Evolutionary conservation across 2,113 vertebrate genomes (phyloP).

Genomic region (Maccullochella peelii): DNA sequence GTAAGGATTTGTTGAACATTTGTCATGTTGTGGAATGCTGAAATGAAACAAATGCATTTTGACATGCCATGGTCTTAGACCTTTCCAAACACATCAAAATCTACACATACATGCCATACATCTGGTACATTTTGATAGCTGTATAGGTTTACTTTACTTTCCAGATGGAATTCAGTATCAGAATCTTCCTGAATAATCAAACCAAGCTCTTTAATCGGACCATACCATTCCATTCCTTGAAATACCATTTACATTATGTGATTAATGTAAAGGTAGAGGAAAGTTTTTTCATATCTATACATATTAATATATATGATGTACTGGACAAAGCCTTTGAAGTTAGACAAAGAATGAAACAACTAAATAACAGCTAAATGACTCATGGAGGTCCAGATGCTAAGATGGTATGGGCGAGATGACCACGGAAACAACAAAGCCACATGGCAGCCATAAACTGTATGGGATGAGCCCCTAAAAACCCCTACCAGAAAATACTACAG

Average conservation of each 20-base stretch:
- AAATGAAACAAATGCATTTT: constrained; percentile 9
- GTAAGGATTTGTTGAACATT: constrained; percentile 13
- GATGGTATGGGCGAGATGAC: too few species aligned
- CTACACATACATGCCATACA: not conserved
- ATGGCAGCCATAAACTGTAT: too few species aligned
- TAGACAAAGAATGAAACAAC: not conserved
- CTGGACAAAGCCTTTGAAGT: too few species aligned
- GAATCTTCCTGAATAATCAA: not conserved
- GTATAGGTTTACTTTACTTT: not conserved
- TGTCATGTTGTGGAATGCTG: constrained; percentile 8
- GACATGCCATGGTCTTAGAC: constrained; percentile 3
- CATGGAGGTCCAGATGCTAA: too few species aligned
- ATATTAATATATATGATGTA: too few species aligned
- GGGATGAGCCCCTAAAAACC: too few species aligned
- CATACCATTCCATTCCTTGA: not conserved
- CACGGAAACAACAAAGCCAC: too few species aligned
- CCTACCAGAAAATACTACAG: too few species aligned
- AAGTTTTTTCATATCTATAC: not conserved
- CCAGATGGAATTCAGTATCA: not conserved
- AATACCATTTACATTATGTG: not conserved
- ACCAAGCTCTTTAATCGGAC: not conserved
- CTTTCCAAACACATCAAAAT: constrained; percentile 9
- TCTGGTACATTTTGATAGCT: not conserved
- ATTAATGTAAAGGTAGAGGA: not conserved
- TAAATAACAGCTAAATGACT: not conserved